phyloP scores from a whole-genome alignment of 2,888 invertebrate species.

The Heliconius sara region DNA sequence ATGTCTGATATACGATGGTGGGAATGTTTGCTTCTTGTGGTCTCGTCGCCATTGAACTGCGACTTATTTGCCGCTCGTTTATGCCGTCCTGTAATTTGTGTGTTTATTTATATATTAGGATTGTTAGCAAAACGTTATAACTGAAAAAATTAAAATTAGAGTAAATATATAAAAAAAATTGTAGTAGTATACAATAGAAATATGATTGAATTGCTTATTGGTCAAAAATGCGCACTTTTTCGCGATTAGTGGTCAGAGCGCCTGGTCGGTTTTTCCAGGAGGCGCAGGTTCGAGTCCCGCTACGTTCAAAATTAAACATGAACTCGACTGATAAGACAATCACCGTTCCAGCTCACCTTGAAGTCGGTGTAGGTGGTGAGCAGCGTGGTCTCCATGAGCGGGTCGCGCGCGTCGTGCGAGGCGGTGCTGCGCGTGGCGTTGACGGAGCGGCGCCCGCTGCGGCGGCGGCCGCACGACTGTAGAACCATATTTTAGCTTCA shows the following conservation, averaged over 20 bases:
- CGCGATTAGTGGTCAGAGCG: too few species aligned
- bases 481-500: too few species aligned
- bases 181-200: too few species aligned
- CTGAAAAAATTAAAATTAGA: too few species aligned
- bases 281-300: too few species aligned
- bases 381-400: constrained; percentile 73
- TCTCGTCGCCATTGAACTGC: constrained; percentile 78
- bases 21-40: constrained; percentile 54
- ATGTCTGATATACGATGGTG: constrained; percentile 54
- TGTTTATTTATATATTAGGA: too few species aligned
- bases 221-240: too few species aligned
- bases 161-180: neutral
- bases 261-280: too few species aligned
- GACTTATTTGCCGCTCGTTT: constrained; percentile 76
- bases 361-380: constrained; percentile 77
- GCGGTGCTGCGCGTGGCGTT: constrained; percentile 54
- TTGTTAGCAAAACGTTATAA: too few species aligned
- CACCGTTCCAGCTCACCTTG: constrained; percentile 57
- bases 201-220: too few species aligned
- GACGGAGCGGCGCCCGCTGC: constrained; percentile 64
- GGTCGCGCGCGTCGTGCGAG: constrained; percentile 58
- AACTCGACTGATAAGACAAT: too few species aligned
- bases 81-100: constrained; percentile 73
- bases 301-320: too few species aligned
- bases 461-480: constrained; percentile 71